Evolutionary conservation across 2,113 vertebrate species (phyloP).

Genomic region (Mesoclemmys tuberculata): DNA sequence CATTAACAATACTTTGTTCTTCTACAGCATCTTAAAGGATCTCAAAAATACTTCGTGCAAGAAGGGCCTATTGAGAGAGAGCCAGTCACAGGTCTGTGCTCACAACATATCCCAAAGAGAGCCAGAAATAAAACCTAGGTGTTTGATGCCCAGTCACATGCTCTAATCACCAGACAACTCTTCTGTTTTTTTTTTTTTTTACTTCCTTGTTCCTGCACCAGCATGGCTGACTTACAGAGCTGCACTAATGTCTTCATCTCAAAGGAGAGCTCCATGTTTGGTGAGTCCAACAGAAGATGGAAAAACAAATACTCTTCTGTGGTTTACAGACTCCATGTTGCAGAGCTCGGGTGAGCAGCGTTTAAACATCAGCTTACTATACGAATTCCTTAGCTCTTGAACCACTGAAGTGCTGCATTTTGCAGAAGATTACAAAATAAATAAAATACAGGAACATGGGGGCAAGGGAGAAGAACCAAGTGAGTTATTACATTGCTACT

Average conservation of each 20-base stretch:
- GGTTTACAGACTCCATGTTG: too few relatives aligned
- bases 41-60: neutral
- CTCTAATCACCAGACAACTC: neutral
- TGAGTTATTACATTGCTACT: too few relatives aligned
- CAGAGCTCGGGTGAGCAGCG: too few relatives aligned
- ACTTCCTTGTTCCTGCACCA: neutral
- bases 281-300: neutral
- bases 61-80: neutral
- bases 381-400: too few relatives aligned
- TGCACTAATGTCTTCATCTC: neutral
- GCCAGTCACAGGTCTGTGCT: neutral
- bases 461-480: too few relatives aligned
- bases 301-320: accelerated
- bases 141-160: neutral
- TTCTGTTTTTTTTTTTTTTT: neutral
- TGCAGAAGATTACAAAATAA: too few relatives aligned
- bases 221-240: neutral
- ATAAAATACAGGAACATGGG: too few relatives aligned
- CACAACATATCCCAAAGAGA: accelerated
- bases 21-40: accelerated
- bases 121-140: neutral
- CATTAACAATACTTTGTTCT: neutral
- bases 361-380: too few relatives aligned
- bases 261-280: neutral
- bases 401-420: too few relatives aligned